Percentiles rank a stretch among this genome's conserved stretches.
phyloP scores from a whole-genome alignment of 1,140 invertebrate genomes.

The Pygmarrhopalites habei region DNA sequence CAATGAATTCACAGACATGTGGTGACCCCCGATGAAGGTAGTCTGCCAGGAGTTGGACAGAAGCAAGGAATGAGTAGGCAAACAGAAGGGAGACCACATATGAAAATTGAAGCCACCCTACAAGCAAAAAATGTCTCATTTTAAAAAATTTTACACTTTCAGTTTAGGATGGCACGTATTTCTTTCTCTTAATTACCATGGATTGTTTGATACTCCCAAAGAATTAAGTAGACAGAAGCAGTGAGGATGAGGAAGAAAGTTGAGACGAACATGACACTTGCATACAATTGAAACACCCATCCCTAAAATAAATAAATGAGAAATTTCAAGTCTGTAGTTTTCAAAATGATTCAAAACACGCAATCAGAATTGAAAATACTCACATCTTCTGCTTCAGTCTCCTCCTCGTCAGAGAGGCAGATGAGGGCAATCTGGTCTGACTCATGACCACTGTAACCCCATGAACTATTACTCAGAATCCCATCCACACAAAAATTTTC shows the following conservation, averaged over 20 bases:
- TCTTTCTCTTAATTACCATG: too few relatives aligned
- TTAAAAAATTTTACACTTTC: too few relatives aligned
- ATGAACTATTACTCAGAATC: slow-evolving; percentile 9
- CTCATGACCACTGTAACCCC: slow-evolving; percentile 22
- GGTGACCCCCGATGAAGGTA: slow-evolving; percentile 14
- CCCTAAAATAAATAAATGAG: not conserved
- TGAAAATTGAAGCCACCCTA: slow-evolving; percentile 38
- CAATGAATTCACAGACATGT: slow-evolving; percentile 31
- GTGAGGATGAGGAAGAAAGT: slow-evolving; percentile 35
- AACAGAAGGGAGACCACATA: slow-evolving; percentile 32
- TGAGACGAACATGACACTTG: slow-evolving; percentile 25
- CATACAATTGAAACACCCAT: slow-evolving; percentile 6
- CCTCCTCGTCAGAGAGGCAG: slow-evolving; percentile 26
- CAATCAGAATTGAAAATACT: not conserved
- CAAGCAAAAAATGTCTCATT: too few relatives aligned
- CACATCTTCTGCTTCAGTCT: slow-evolving; percentile 8
- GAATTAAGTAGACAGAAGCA: slow-evolving; percentile 31
- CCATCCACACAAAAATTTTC: slow-evolving; percentile 34
- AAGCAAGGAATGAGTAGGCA: slow-evolving; percentile 29
- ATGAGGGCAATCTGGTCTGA: slow-evolving; percentile 31
- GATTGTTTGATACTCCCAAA: slow-evolving; percentile 39
- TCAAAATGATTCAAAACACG: not conserved
- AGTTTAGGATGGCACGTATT: too few relatives aligned
- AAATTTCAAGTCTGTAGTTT: not conserved
- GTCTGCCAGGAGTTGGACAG: slow-evolving; percentile 27